Base-by-base conservation (phyloP, 2,888 invertebrate species). In the Imbricaverruca yamaguchii region DNA sequence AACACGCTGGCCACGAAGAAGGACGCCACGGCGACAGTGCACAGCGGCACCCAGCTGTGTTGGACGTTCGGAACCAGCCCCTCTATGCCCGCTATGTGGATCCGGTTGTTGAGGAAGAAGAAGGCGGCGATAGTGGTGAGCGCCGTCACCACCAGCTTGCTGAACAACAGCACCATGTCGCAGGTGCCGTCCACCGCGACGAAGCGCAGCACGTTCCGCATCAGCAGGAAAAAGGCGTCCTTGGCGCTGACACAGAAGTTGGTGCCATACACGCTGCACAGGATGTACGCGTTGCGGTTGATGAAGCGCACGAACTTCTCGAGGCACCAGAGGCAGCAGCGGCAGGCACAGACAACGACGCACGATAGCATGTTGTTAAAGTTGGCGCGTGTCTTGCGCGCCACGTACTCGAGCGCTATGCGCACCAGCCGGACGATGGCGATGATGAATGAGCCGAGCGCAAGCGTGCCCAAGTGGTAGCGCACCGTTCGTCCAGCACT, bases 201-300 rank as follows among this genome's bases (percentile, higher is more conserved):
- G 13, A 93, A 93, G 84, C 94, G 89, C 23, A 94, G 84, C 83
- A 94, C 90, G 88, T 97, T 97, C 83, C 96, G 90, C 91, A 95
- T 92, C 15, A 98, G 90, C 83, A 98, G 89, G 85, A 92, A 92
- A 86, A 98, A 96, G 0, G 97, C 94, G 86, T 95, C 93, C 86
- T 92, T 92, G 7, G 98, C 97, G 84, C 97, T 96, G 12, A 89
- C 87, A 87, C 96, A 97, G 88, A 98, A 98, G 86, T 92, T 93
- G 86, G 92, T 93, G 3, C 98, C 98, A 87, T 97, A 95, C 74
- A 98, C 92, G 0, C 98, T 96, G 86, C 96, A 95, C 94, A 97
- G 95, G 55, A 97, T 96, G 87, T 96, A 97, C 0, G 97, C 97
- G 86, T 97, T 97, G 23, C 79, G 56, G 85, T 93, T 94, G 84